Conservation (phyloP, 2,113 vertebrate genomes). For the Genyomyrus donnyi region DNA sequence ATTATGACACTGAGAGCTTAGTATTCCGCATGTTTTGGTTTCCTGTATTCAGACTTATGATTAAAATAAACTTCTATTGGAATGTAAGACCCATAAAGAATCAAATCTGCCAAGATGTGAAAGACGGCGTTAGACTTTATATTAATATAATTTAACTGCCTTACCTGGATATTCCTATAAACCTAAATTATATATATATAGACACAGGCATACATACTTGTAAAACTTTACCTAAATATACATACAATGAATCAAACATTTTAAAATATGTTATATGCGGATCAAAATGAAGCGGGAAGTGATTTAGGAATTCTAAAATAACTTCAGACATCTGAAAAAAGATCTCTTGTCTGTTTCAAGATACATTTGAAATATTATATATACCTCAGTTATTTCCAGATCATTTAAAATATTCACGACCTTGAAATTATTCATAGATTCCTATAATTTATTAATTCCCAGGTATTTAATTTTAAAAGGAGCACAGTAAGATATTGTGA, state of each 20-base stretch:
- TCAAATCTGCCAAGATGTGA: too few species aligned
- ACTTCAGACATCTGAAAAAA: constrained; percentile 13
- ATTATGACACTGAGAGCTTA: neutral
- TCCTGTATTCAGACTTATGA: neutral
- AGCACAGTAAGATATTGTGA: neutral
- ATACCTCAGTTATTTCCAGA: neutral
- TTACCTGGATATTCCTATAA: neutral
- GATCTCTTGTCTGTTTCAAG: constrained; percentile 21
- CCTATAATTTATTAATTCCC: neutral
- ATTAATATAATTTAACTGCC: neutral
- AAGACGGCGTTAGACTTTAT: too few species aligned
- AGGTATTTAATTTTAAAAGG: neutral
- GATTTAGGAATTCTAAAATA: neutral
- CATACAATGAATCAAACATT: neutral
- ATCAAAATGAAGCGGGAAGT: neutral
- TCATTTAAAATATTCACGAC: neutral
- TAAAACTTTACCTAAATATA: neutral
- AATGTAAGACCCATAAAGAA: neutral
- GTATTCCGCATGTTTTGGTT: neutral
- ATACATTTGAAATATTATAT: constrained; percentile 16
- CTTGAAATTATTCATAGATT: neutral
- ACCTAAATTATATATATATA: neutral
- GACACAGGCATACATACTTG: neutral
- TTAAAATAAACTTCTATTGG: neutral
- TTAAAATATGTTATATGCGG: neutral